A percentile compares a stretch with the other conserved stretches of the same genome.
Conservation (phyloP, 2,888 invertebrate genomes). For the Operophtera brumata region DNA sequence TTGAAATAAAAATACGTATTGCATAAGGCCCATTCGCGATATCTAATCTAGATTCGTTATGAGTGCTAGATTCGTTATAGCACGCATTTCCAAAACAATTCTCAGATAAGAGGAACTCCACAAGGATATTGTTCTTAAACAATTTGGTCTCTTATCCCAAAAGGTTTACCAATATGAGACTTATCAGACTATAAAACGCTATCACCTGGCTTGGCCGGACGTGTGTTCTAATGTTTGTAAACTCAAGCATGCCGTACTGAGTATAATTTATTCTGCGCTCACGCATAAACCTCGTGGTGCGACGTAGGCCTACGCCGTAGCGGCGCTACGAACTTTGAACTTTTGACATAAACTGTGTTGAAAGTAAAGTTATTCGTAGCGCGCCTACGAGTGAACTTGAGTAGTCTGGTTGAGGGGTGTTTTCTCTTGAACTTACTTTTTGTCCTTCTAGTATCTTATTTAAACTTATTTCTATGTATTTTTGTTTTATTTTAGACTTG, state of each 20-base stretch:
- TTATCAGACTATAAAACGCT: conserved; percentile 24
- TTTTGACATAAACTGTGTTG: conserved; percentile 4
- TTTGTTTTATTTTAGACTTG: too few species aligned
- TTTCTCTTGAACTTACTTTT: too few species aligned
- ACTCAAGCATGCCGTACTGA: conserved; percentile 1
- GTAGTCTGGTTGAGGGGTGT: too few species aligned
- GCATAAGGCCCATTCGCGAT: too few species aligned
- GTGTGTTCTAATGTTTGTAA: conserved; percentile 30
- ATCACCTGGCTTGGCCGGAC: conserved; percentile 41
- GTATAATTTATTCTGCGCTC: conserved; percentile 4
- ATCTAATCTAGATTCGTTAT: too few species aligned
- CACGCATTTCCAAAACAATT: too few species aligned
- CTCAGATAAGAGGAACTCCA: neutral
- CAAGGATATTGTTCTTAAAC: conserved; percentile 17
- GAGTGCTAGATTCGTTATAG: too few species aligned
- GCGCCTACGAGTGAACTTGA: conserved; percentile 3
- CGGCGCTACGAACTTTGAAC: conserved; percentile 31
- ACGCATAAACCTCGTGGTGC: conserved; percentile 6
- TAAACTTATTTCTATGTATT: too few species aligned
- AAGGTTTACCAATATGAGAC: conserved; percentile 16
- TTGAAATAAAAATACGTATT: too few species aligned
- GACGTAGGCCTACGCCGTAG: conserved; percentile 26
- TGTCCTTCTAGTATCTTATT: too few species aligned
- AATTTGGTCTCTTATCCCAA: conserved; percentile 7
- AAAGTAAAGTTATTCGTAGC: conserved; percentile 1